These are phyloP conservation scores for Eupithecia subumbrata DNA, from an alignment of 2,888 invertebrate genomes.

Conservation along the genomic window DNA sequence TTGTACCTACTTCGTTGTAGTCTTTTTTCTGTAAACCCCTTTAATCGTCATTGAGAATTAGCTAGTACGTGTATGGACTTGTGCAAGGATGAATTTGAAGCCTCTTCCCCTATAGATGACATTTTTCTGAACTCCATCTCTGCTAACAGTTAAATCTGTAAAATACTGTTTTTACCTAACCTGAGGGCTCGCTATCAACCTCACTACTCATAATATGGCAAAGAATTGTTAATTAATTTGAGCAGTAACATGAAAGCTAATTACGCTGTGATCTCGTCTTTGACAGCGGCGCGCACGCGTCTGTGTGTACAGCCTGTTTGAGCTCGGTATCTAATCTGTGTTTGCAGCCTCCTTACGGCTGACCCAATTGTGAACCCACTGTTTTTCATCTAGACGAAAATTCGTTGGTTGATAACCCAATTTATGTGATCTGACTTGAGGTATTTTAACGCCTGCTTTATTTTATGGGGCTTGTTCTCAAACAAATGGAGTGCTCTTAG, in stretches of 20 bases:
- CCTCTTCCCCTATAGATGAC: background rate
- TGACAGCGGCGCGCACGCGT: slow-evolving; percentile 24
- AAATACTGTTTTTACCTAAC: background rate
- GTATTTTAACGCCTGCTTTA: slow-evolving; percentile 5
- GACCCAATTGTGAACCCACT: slow-evolving; percentile 66
- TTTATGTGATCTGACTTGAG: slow-evolving; percentile 10
- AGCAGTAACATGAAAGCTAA: slow-evolving; percentile 23
- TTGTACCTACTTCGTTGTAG: background rate
- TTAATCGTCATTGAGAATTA: background rate
- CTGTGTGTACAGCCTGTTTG: slow-evolving; percentile 60
- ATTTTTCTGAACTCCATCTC: background rate
- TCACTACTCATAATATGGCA: background rate
- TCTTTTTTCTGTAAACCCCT: too few species aligned
- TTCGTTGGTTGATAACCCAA: slow-evolving; percentile 39
- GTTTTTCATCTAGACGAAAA: slow-evolving; percentile 48
- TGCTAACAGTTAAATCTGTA: background rate
- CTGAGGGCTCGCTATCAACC: background rate
- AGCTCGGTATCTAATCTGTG: slow-evolving; percentile 72
- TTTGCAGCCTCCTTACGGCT: slow-evolving; percentile 74
- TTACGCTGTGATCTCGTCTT: slow-evolving; percentile 30
- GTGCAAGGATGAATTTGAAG: background rate
- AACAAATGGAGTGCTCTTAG: too few species aligned
- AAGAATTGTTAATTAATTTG: background rate
- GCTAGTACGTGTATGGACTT: background rate
- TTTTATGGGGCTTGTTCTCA: background rate